Percentiles rank a stretch among this genome's conserved stretches.
These are phyloP conservation scores for Indri indri DNA, from an alignment of 2,113 vertebrate genomes.

Conservation along the genomic window DNA sequence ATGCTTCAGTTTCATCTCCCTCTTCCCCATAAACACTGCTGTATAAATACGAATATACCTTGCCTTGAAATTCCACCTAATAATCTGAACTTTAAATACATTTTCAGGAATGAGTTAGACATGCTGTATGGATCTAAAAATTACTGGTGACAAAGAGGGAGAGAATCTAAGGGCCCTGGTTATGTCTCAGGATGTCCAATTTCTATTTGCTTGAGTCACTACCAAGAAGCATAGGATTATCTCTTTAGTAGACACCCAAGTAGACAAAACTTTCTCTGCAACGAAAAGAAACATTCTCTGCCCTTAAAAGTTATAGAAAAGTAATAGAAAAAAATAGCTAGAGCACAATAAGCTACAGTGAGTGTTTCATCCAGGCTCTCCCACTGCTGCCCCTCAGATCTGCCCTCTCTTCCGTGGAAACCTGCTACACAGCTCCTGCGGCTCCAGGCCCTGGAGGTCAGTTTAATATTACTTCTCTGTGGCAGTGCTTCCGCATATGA, in stretches of 20 bases:
- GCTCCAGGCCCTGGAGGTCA: not conserved
- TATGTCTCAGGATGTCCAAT: not conserved
- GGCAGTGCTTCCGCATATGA: not conserved
- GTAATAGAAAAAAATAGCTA: not conserved
- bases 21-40: not conserved
- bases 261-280: not conserved
- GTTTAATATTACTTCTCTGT: not conserved
- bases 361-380: not conserved
- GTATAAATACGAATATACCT: not conserved
- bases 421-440: not conserved
- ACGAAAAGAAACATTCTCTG: not conserved
- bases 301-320: not conserved
- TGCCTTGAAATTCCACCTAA: slow-evolving; percentile 30
- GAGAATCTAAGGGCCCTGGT: not conserved
- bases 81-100: not conserved
- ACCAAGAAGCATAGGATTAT: not conserved
- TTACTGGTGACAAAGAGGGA: not conserved
- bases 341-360: not conserved
- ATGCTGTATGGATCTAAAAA: not conserved
- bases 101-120: not conserved
- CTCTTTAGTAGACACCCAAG: not conserved
- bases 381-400: not conserved
- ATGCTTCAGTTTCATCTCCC: not conserved
- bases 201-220: not conserved
- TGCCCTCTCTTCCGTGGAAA: not conserved